Base-by-base conservation (phyloP, 2,888 invertebrate species). In the Subacronicta megacephala region DNA sequence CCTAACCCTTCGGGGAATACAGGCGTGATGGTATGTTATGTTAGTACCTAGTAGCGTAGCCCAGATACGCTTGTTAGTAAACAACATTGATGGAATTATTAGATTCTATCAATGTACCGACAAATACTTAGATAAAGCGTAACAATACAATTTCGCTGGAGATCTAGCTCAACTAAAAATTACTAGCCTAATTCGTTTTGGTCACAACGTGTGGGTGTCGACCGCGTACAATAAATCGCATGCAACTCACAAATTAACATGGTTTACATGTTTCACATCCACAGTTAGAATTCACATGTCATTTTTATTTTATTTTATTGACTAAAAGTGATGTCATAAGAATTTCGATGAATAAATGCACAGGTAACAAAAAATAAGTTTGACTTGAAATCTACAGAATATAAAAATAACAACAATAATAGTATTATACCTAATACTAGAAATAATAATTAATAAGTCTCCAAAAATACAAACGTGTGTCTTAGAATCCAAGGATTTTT, bases 141-240 rank as follows among this genome's bases (percentile, higher is more conserved):
- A 58, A 66, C 54, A 62, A 65, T 62, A 47, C 59, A 66, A 76
- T 75, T 71, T 60, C 44, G 47, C 45, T 64, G 59, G 41, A 71
- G 44, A 76, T 72, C 67, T 78, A 66, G 77, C 69, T 50, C 80
- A 76, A 60, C 71, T 66, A 65, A 77, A 78, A 76, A 68, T 75
- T 63, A 59, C 58, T 69, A 61, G 60, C 65, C 62, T 42, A 71
- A 75, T 76, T 76, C 45, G 73, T 59, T 63, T 62, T 54, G 35
- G 53, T 50, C 42, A 55, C 47, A 46, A 45, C 42, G 71, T 69
- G 58, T 69, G 58, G 66, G 62, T 62, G 69, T 59, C 38, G 31
- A 44, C 36, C 12, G 33, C 38, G 36, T 42, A 41, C 42, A 37
- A 37, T 51, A 62, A 56, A 71, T 55, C 35, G 51, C 62, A 62